Evolutionary conservation across 2,113 vertebrate genomes (phyloP), one percentile per base, ranked within the genome.

Genomic region (Nesogale talazaci): DNA sequence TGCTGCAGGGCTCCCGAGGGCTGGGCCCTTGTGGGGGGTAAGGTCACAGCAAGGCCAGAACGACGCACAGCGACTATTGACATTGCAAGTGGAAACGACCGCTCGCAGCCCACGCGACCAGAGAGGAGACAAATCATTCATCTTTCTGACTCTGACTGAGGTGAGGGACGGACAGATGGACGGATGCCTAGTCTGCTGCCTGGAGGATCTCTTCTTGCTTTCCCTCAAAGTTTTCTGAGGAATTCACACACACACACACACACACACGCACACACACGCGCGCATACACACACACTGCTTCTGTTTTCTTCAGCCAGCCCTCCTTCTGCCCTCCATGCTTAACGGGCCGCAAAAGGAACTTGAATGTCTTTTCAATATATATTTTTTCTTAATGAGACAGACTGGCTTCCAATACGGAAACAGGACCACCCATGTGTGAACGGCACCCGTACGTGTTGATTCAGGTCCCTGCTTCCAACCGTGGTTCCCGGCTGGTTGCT

Each of bases 31-130:
- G 52, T 15, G 77, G 83, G 56, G 69, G 12, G 52, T 57, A 76
- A 88, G 34, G 29, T 52, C 20, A 29, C 61, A 79, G 69, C 38
- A 36, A 31, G 38, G 65, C 57, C 57, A 67, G 56, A 93, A 78
- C 40, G 56, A 89, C 8, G 38, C 61, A 80, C 27, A 40, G 61
- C 31, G 63, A 34, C 34, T 52, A 67, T 38, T 40, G 74, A 61
- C 56, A 81, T 77, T 86, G 89, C 61, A 27, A 81, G 40, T 15
- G 83, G 57, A 87, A 74, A 89, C n/a, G 20, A 59, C 40, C 83
- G 57, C 67, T 83, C 70, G 61, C n/a, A 59, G 63, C 14, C 27
- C 63, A 86, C 69, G 40, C 23, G 57, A 56, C 76, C 31, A 40
- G 56, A 86, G 36, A 42, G 31, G 8, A 29, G 2, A 70, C 57